Conservation (phyloP, 2,888 invertebrate genomes). For the Deilephila elpenor region DNA sequence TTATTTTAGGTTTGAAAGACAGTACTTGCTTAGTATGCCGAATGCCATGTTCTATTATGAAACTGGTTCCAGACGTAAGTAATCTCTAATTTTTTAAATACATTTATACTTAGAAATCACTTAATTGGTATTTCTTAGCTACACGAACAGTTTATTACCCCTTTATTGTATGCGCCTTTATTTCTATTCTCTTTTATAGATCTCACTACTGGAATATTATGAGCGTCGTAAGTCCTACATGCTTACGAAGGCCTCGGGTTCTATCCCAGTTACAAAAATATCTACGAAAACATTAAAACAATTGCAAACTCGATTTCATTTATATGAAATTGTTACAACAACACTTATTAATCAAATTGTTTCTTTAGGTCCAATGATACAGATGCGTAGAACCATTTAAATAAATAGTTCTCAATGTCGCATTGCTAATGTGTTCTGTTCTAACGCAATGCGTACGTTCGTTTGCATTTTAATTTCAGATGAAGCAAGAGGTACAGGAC, state of each 20-base stretch:
- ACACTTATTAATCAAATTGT: not conserved
- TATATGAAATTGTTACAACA: no score
- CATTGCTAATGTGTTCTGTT: not conserved
- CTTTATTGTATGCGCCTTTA: no score
- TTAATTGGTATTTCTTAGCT: not conserved
- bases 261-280: no score
- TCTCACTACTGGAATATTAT: no score
- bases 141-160: no score
- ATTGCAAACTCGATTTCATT: no score
- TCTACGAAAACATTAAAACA: no score
- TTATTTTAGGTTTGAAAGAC: slow-evolving; percentile 66
- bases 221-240: no score
- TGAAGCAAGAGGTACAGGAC: slow-evolving; percentile 81
- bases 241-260: no score
- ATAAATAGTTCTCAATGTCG: not conserved
- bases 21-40: slow-evolving; percentile 77
- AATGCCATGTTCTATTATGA: slow-evolving; percentile 75
- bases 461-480: slow-evolving; percentile 57
- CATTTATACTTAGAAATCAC: not conserved
- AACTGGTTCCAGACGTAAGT: slow-evolving; percentile 77
- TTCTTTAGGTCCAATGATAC: not conserved
- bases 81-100: slow-evolving; percentile 33
- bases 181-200: no score
- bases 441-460: not conserved
- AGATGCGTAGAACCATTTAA: not conserved